Evolutionary conservation across 2,113 vertebrate genomes (phyloP), one percentile per base, ranked within the genome.

Genomic region (Pseudorectes ferrugineus): DNA sequence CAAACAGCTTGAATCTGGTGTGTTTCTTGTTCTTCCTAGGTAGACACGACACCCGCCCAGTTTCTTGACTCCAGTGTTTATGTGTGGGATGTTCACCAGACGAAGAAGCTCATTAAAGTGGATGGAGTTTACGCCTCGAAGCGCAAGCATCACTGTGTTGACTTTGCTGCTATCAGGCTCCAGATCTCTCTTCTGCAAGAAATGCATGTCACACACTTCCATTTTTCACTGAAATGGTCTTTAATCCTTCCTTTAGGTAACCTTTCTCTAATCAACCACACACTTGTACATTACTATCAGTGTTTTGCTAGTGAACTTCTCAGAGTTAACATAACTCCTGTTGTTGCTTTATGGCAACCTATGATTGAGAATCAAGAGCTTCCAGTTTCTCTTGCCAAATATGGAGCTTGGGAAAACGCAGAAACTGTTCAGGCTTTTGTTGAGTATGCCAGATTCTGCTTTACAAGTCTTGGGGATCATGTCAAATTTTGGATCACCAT

Each of bases 401-500:
- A 92, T 1, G 98, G 98, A n/a, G 98, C 97, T 81, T 99, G 99
- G 99, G 98, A 98, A 93, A 98, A 98, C 93, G 97, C 98, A 12
- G 95, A 97, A 66, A 99, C 98, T 0, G 73, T 99, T 40, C 74
- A 97, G 84, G 98, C 98, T 5, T 99, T 99, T 62, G 98, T 97
- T 4, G 98, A 98, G 19, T 99, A 99, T 24, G 99, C 99, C 84
- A 93, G 97, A 46, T 98, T 99, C 48, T 99, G 99, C 67, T 99
- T 99, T 94, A 94, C 86, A 33, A 98, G 98, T 45, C 97, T 99
- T 5, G 99, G 99, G 5, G 96, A 94, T 24, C 88, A 97, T 15
- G 98, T 99, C 52, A 99, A 98, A 96, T 97, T 99, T 85, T 99
- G 99, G 99, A 98, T 99, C 97, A 99, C 99, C 2, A 91, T 99